Base-by-base conservation (phyloP, 2,888 invertebrate genomes). In the Ypsolopha scabrella region DNA sequence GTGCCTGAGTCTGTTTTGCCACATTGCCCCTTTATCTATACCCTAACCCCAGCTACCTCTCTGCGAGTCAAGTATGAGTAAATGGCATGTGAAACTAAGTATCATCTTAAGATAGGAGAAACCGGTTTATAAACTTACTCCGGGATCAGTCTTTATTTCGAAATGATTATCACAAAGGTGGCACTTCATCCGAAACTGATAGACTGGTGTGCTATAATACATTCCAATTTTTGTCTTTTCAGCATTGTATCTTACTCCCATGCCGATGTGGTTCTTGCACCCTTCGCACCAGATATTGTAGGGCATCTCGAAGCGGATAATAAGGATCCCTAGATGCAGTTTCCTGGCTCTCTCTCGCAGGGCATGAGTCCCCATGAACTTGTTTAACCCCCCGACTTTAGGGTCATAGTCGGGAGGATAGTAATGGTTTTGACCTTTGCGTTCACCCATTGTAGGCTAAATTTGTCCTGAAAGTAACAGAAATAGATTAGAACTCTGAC, bases 251-350 rank as follows among this genome's bases (percentile, higher is more conserved):
- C 99, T 90, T 0, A 99, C 99, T 0, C 99, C 99, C 98, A 99
- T 99, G 36, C 98, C 99, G 52, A 99, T 97, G 70, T 99, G 99
- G 82, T 97, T 99, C 57, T 94, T 93, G 73, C 99, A 99, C 51
- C 98, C 98, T 41, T 96, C 95, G 63, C 99, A 99, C 99, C 99
- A 99, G 62, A 99, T 99, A 79, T 99, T 99, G 70, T 97, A 99
- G 0, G 99, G 99, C 98, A 99, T 98, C 86, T 99, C 99, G 87
- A 99, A 99, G 47, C 99, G 91, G 59, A 98, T 97, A 57, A 97
- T 94, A 33, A 98, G 90, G 62, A 99, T 99, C 9, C 99, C 99
- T 85, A 96, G 88, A 67, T 96, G 94, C 3, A 99, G 89, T 75
- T 99, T 99, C n/a, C 94, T 88, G 24, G 99, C 99, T 56, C 99